phyloP scores from a whole-genome alignment of 2,888 invertebrate genomes.

The Epistrophe grossulariae region DNA sequence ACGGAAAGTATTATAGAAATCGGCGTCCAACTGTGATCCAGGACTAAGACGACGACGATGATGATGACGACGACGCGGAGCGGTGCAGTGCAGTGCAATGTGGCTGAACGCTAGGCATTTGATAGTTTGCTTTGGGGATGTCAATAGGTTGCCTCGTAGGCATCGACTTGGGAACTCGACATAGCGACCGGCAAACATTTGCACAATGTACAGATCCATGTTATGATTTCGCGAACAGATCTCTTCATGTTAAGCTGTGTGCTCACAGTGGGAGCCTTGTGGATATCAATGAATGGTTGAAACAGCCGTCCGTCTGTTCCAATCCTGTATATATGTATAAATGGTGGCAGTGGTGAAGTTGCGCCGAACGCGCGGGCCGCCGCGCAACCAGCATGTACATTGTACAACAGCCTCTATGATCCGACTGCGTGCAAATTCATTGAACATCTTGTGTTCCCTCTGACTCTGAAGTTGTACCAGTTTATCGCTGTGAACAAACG shows the following conservation, averaged over 20 bases:
- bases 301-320: slow-evolving; percentile 47
- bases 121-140: slow-evolving; percentile 60
- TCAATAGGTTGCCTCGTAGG: slow-evolving; percentile 76
- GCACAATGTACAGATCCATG: slow-evolving; percentile 78
- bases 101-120: slow-evolving; percentile 63
- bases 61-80: not conserved
- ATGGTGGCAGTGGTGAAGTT: slow-evolving; percentile 38
- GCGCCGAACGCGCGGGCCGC: not conserved
- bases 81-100: not conserved
- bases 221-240: slow-evolving; percentile 78
- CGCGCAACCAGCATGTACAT: slow-evolving; percentile 64
- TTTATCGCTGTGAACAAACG: slow-evolving; percentile 76
- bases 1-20: slow-evolving; percentile 75
- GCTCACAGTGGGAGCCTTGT: slow-evolving; percentile 75
- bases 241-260: slow-evolving; percentile 77
- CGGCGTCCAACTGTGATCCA: slow-evolving; percentile 77
- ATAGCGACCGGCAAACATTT: slow-evolving; percentile 75
- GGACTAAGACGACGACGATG: slow-evolving; percentile 23
- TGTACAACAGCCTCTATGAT: slow-evolving; percentile 73
- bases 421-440: slow-evolving; percentile 75
- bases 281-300: slow-evolving; percentile 73
- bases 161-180: slow-evolving; percentile 66
- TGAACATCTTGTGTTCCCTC: slow-evolving; percentile 72
- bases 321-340: slow-evolving; percentile 5
- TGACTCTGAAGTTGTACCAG: slow-evolving; percentile 71